Percentiles rank a stretch among this genome's conserved stretches.
These are phyloP conservation scores for Notospermus geniculatus DNA, from an alignment of 1,140 invertebrate species.

Conservation along the genomic window DNA sequence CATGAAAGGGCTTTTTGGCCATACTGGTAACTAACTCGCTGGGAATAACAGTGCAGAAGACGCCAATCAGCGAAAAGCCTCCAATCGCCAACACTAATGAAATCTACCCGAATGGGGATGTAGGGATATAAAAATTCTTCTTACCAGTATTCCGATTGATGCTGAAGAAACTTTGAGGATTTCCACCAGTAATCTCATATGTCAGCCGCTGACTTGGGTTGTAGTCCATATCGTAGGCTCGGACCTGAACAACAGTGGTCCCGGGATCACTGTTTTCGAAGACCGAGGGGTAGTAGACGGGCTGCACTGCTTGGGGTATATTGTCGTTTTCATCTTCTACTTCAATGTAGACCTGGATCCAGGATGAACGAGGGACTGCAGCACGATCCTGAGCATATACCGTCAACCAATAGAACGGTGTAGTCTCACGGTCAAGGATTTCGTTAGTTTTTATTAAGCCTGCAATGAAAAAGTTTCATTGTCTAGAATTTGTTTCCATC, in stretches of 20 bases:
- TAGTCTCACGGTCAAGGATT: constrained; percentile 83
- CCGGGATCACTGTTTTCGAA: constrained; percentile 77
- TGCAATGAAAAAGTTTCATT: constrained; percentile 60
- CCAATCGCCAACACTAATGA: too few species aligned
- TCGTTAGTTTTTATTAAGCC: constrained; percentile 79
- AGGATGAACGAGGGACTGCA: constrained; percentile 76
- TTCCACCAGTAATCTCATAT: constrained; percentile 83
- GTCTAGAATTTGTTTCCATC: too few species aligned
- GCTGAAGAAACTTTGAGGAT: constrained; percentile 84
- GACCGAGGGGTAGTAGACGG: constrained; percentile 81
- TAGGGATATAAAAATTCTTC: constrained; percentile 19
- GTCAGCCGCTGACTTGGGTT: constrained; percentile 66
- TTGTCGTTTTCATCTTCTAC: constrained; percentile 93
- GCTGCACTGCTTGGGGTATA: constrained; percentile 78
- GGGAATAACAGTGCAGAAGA: too few species aligned
- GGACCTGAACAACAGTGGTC: constrained; percentile 71
- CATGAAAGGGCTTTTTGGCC: too few species aligned
- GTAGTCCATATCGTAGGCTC: constrained; percentile 77
- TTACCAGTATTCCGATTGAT: constrained; percentile 83
- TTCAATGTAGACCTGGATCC: constrained; percentile 73
- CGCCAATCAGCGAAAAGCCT: too few species aligned
- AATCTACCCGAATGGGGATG: background rate
- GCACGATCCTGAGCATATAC: constrained; percentile 88
- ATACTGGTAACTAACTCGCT: too few species aligned
- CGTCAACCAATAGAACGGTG: constrained; percentile 87